phyloP scores from a whole-genome alignment of 2,113 vertebrate species.

The Mormoops blainvillei region DNA sequence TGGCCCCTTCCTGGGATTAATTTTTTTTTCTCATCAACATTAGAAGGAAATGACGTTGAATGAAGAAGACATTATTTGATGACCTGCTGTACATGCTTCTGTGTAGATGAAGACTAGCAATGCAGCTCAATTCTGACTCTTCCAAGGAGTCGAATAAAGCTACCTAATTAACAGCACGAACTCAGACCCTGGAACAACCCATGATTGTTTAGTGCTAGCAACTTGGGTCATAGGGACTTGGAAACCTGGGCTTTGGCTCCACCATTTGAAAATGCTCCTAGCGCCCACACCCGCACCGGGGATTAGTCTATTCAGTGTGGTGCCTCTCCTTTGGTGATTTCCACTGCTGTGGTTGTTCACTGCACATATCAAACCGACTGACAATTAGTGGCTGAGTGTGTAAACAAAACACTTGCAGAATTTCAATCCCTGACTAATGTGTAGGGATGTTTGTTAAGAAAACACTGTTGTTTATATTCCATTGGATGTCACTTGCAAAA shows the following conservation, averaged over 20 bases:
- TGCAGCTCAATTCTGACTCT: background rate
- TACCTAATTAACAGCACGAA: background rate
- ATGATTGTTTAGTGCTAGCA: background rate
- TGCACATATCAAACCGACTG: background rate
- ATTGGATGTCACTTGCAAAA: constrained; percentile 35
- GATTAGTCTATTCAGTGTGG: background rate
- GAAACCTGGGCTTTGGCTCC: background rate
- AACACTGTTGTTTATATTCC: constrained; percentile 4
- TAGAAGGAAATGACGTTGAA: background rate
- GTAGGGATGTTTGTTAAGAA: constrained; percentile 24
- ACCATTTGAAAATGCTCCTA: background rate
- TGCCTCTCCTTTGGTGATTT: background rate
- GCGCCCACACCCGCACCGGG: background rate
- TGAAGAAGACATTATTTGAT: background rate
- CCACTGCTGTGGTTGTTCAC: background rate
- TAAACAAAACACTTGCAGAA: constrained; percentile 26
- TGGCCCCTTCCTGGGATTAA: background rate
- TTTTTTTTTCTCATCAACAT: background rate
- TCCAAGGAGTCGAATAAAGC: background rate
- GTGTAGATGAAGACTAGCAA: background rate
- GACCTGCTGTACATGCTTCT: background rate
- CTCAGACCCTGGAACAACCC: background rate
- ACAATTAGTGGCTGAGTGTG: background rate
- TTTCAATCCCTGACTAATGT: constrained; percentile 38
- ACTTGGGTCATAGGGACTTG: background rate